phyloP scores from a whole-genome alignment of 2,888 invertebrate species.

The Eretmocerus hayati region DNA sequence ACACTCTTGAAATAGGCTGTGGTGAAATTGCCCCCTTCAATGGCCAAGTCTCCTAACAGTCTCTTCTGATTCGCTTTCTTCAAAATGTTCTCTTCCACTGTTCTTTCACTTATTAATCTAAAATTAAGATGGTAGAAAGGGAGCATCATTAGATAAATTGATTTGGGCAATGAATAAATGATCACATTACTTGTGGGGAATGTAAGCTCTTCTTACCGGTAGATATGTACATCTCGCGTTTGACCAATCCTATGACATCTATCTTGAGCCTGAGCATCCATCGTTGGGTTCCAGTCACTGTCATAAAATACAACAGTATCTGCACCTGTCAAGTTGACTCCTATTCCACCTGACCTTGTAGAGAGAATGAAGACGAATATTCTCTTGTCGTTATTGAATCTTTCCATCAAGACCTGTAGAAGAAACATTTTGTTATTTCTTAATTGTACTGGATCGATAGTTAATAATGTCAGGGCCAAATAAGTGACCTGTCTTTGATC shows the following conservation, averaged over 20 bases:
- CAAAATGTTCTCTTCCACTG: conserved; percentile 98
- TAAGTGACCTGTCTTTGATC: conserved; percentile 76
- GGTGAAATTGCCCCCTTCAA: conserved; percentile 98
- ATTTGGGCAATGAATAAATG: not conserved
- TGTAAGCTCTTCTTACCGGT: too few species aligned
- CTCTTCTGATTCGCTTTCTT: conserved; percentile 98
- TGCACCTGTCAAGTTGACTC: conserved; percentile 97
- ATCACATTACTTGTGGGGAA: too few species aligned
- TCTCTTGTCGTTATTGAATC: conserved; percentile 90
- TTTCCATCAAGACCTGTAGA: conserved; percentile 77
- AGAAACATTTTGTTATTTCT: too few species aligned
- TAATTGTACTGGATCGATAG: too few species aligned
- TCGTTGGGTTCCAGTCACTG: conserved; percentile 99
- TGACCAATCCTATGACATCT: conserved; percentile 98
- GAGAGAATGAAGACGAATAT: conserved; percentile 98
- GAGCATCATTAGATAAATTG: not conserved
- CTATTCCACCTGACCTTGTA: conserved; percentile 94
- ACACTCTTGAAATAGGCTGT: conserved; percentile 90
- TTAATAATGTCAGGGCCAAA: not conserved
- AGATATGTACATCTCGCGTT: conserved; percentile 97
- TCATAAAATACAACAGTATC: conserved; percentile 99
- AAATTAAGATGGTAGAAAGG: conserved; percentile 21
- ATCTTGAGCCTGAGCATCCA: conserved; percentile 97
- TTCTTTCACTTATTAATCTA: conserved; percentile 90
- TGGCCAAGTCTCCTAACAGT: conserved; percentile 90